A percentile compares a stretch with the other conserved stretches of the same genome.
Evolutionary conservation across 1,140 invertebrate species (phyloP).

Genomic region (Archivesica marissinica): DNA sequence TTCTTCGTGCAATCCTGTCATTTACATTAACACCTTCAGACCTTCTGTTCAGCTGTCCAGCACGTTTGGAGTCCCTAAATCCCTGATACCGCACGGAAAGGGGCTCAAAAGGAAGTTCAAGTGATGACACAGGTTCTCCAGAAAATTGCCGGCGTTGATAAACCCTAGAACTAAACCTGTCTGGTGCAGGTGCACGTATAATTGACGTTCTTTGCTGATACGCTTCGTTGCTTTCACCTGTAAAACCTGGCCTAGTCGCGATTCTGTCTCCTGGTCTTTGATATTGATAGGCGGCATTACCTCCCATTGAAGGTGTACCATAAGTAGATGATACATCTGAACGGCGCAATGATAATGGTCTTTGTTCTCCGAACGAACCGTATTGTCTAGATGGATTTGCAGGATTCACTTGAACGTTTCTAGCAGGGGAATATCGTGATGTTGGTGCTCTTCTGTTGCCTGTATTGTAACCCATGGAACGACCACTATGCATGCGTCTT

Average conservation of each 20-base stretch:
- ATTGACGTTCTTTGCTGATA: background rate
- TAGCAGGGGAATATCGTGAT: background rate
- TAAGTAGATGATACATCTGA: background rate
- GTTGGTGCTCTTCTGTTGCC: too few relatives aligned
- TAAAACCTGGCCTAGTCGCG: background rate
- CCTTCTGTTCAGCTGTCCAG: background rate
- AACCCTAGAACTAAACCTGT: background rate
- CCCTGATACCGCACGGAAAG: conserved; percentile 1
- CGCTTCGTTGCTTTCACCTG: background rate
- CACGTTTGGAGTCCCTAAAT: background rate
- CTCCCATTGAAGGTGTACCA: background rate
- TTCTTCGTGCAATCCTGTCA: background rate
- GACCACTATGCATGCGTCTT: too few relatives aligned
- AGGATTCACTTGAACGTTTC: background rate
- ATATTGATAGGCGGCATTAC: background rate
- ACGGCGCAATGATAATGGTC: background rate
- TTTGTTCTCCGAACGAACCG: background rate
- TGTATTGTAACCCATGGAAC: too few relatives aligned
- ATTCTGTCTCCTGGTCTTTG: background rate
- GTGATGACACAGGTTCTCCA: background rate
- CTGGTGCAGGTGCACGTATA: background rate
- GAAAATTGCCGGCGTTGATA: background rate
- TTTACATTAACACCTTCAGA: background rate
- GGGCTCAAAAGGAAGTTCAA: background rate
- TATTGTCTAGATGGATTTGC: background rate